These are phyloP conservation scores for Chondrilla cf. caribensis DNA, from an alignment of 37 sponge, comb jelly and placozoan genomes.

Conservation along the genomic window DNA sequence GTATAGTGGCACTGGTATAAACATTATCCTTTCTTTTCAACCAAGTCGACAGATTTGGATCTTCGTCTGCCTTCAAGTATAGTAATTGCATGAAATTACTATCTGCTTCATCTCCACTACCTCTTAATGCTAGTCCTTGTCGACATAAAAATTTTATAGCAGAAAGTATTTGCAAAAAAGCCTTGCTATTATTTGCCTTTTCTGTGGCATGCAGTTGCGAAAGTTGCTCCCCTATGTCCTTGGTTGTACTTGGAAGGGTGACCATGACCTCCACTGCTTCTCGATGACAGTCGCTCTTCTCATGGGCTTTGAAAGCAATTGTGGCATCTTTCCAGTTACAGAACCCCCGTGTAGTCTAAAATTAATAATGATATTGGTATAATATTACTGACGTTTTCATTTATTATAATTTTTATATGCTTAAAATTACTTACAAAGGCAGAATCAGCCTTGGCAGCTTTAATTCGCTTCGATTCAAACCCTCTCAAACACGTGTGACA, in stretches of 20 bases:
- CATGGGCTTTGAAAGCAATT: too few relatives aligned
- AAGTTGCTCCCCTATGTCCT: too few relatives aligned
- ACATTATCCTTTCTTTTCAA: neutral
- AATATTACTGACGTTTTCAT: too few relatives aligned
- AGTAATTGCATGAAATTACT: neutral
- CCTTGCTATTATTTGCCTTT: neutral
- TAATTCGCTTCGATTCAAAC: neutral
- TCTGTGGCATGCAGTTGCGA: too few relatives aligned
- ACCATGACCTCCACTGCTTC: too few relatives aligned
- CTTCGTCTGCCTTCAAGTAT: neutral
- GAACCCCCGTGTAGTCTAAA: too few relatives aligned
- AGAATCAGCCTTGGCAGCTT: neutral
- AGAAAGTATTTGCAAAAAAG: neutral
- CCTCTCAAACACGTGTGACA: neutral
- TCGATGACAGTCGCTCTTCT: too few relatives aligned
- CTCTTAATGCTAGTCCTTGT: neutral
- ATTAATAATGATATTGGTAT: too few relatives aligned
- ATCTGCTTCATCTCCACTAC: neutral
- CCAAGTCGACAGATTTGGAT: neutral
- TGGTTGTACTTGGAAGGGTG: too few relatives aligned
- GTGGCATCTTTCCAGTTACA: too few relatives aligned
- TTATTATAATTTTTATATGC: too few relatives aligned
- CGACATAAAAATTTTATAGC: neutral
- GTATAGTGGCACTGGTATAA: too few relatives aligned
- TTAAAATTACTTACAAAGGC: neutral